Base-by-base conservation (phyloP, 2,888 invertebrate species). In the Philopedon plagiatum region DNA sequence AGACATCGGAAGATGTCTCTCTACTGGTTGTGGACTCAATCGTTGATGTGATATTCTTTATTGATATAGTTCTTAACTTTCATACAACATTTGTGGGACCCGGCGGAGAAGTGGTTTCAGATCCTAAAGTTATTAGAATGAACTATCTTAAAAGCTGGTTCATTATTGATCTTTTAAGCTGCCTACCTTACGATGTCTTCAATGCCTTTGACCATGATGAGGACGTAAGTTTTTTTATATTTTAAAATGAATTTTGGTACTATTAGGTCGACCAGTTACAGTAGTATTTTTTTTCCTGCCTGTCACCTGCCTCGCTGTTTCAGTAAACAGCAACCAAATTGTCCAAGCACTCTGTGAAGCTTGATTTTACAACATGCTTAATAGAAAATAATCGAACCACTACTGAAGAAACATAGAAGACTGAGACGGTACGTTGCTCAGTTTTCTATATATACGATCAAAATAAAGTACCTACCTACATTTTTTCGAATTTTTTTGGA, bases 141-240 rank as follows among this genome's bases (percentile, higher is more conserved):
- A 99, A 99, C 90, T 99, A 99, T 88, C 91, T 99, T 83, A 97
- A 97, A 87, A 98, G 98, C 80, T 99, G 99, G 99, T 99, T 99
- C 89, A 93, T 99, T 82, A 98, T 99, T 85, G 99, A 99, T 88
- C 91, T 99, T 83, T 91, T 99, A 78, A 98, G 98, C 83, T 99
- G 99, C 88, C 91, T 99, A 87, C 99, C 99, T 78, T 99, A 99
- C 87, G 99, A 99, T 89, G 98, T 99, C 82, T 99, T 99, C 92
- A 99, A 99, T 88, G 99, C 99, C 81, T 99, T 99, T 89, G 99
- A 99, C 88, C 97, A 98, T 87, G 98, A 98, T 86, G 98, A 99
- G 89, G 98, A 96, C 86, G 92, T 93, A 87, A 91, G 92, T 90
- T 4, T 29, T 54, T 18, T 54, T 0, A 23, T 26, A 26, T 68